phyloP scores from a whole-genome alignment of 2,113 vertebrate species.

The Microtus oregoni region DNA sequence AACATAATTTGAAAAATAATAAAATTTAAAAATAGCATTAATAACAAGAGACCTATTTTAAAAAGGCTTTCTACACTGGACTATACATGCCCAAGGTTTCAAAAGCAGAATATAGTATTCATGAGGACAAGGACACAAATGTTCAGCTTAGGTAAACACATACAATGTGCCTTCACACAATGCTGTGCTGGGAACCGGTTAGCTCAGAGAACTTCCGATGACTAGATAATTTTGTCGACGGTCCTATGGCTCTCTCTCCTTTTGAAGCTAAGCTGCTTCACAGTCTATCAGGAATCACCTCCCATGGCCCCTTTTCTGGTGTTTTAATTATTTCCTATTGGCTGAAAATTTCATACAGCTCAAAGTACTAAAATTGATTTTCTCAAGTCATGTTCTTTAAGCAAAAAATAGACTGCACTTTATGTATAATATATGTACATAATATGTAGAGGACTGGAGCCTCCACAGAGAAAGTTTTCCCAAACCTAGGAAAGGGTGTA shows the following conservation, averaged over 20 bases:
- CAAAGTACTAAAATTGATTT: slow-evolving; percentile 1
- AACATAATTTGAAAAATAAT: neutral
- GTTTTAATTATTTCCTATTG: neutral
- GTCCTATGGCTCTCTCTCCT: neutral
- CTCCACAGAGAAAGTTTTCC: slow-evolving; percentile 10
- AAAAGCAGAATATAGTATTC: neutral
- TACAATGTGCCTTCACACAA: neutral
- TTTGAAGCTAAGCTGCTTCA: neutral
- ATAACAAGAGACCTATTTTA: neutral
- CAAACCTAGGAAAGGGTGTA: neutral
- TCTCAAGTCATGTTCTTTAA: neutral
- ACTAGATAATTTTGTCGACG: neutral
- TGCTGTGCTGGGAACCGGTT: neutral
- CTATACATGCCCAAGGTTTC: neutral
- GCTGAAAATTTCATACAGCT: neutral
- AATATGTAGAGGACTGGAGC: neutral
- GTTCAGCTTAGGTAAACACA: neutral
- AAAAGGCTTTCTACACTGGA: neutral
- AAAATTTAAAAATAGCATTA: neutral
- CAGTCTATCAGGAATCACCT: neutral
- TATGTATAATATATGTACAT: neutral
- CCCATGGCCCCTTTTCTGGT: neutral
- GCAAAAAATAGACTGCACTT: neutral
- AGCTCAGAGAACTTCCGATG: neutral
- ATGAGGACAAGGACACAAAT: neutral